Percentiles rank a stretch among this genome's conserved stretches.
Conservation (phyloP, 2,113 vertebrate genomes). For the Leucoraja erinaceus region DNA sequence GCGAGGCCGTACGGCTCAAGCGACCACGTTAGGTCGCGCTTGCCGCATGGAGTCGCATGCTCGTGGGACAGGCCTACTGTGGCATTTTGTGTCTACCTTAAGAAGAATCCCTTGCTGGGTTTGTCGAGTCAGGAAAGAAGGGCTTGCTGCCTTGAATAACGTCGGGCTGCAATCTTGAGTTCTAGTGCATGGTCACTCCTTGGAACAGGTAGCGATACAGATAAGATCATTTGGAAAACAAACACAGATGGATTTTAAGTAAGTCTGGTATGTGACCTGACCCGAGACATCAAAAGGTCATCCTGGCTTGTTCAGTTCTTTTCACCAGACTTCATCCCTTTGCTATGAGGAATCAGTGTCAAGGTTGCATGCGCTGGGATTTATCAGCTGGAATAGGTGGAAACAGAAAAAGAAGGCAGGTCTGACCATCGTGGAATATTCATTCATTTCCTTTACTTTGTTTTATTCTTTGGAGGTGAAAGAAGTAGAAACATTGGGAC, state of each 20-base stretch:
- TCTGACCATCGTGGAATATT: not conserved
- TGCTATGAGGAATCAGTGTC: constrained; percentile 1
- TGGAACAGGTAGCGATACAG: not conserved
- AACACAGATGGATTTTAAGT: constrained; percentile 29
- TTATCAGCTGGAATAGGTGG: not conserved
- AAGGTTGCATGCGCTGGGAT: not conserved
- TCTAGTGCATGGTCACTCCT: constrained; percentile 13
- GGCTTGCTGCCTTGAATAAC: not conserved
- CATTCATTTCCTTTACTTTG: not conserved
- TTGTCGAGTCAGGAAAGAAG: not conserved
- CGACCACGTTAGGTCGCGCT: too few species aligned
- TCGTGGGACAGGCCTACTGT: too few species aligned
- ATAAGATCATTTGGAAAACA: constrained; percentile 13
- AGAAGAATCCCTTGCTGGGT: not conserved
- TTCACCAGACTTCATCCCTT: not conserved
- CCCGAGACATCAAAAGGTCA: not conserved
- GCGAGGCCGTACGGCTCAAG: too few species aligned
- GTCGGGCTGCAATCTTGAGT: not conserved
- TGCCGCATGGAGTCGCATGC: too few species aligned
- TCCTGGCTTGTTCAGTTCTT: not conserved
- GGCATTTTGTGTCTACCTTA: too few species aligned
- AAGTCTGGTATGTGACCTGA: constrained; percentile 28
- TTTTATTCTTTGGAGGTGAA: not conserved
- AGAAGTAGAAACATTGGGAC: not conserved
- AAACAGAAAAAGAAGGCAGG: not conserved